A percentile compares a stretch with the other conserved stretches of the same genome.
These are phyloP conservation scores for Solea senegalensis DNA, from an alignment of 2,113 vertebrate species.

Conservation along the genomic window DNA sequence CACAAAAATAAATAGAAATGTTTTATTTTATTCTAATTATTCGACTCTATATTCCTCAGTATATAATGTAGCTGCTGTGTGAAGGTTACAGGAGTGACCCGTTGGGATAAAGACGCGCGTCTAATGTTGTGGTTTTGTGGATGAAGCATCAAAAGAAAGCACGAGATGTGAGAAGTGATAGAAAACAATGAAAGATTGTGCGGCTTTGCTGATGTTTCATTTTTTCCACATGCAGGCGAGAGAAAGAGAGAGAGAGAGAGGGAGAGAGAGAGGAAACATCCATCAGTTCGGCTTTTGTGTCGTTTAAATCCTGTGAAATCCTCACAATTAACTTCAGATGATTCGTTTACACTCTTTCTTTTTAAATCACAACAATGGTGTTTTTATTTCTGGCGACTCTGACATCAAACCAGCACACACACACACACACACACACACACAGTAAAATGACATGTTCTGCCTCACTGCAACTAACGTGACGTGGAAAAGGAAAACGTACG, in stretches of 20 bases:
- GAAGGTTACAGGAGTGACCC: background rate
- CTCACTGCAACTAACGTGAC: background rate
- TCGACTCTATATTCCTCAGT: too few species aligned
- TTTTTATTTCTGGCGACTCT: too few species aligned
- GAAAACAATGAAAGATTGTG: background rate
- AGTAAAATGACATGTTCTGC: background rate
- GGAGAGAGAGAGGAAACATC: background rate
- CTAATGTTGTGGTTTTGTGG: background rate
- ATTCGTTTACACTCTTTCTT: background rate
- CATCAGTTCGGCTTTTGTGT: background rate
- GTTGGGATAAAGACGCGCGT: background rate
- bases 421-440: background rate
- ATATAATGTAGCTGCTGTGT: background rate
- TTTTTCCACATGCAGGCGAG: too few species aligned
- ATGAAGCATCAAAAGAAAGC: background rate
- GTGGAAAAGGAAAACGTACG: background rate
- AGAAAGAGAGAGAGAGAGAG: too few species aligned
- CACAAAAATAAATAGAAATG: too few species aligned
- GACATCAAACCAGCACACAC: too few species aligned
- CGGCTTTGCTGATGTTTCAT: background rate
- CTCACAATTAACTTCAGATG: background rate
- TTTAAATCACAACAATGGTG: too few species aligned
- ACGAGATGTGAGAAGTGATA: too few species aligned
- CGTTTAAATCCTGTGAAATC: background rate
- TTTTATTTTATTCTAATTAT: too few species aligned